Conservation (phyloP, 2,888 invertebrate genomes). For the Eurois occulta region DNA sequence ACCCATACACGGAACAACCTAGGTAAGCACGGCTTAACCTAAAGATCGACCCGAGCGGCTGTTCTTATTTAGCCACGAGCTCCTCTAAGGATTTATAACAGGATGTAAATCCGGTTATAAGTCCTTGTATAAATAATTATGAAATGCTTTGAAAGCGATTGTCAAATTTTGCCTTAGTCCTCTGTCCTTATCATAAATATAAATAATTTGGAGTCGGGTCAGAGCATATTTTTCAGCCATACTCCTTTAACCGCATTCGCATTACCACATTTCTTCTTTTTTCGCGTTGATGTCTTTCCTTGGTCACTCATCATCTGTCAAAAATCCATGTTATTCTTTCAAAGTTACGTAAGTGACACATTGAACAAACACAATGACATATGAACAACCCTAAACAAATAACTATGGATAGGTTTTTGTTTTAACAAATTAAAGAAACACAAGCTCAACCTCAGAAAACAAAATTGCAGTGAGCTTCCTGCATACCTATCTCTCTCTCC, state of each 20-base stretch:
- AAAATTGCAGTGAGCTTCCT: neutral
- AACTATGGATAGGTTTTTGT: neutral
- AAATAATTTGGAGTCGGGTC: neutral
- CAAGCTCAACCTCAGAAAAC: neutral
- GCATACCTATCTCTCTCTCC: neutral
- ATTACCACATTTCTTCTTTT: too few species aligned
- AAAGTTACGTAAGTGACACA: neutral
- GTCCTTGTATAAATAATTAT: neutral
- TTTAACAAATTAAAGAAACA: neutral
- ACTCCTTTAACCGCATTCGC: too few species aligned
- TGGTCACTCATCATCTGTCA: neutral
- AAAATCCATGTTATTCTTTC: neutral
- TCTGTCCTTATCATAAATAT: neutral
- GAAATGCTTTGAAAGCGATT: neutral
- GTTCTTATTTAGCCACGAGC: too few species aligned
- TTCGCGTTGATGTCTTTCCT: neutral
- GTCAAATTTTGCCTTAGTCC: neutral
- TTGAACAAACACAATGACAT: neutral
- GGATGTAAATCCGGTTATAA: neutral
- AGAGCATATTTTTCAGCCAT: neutral
- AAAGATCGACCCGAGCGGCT: too few species aligned
- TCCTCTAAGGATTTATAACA: too few species aligned
- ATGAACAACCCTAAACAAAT: neutral
- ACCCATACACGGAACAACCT: too few species aligned
- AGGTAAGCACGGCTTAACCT: too few species aligned